These are phyloP conservation scores for Callimico goeldii DNA, from an alignment of 2,797 vertebrate species.

Conservation along the genomic window DNA sequence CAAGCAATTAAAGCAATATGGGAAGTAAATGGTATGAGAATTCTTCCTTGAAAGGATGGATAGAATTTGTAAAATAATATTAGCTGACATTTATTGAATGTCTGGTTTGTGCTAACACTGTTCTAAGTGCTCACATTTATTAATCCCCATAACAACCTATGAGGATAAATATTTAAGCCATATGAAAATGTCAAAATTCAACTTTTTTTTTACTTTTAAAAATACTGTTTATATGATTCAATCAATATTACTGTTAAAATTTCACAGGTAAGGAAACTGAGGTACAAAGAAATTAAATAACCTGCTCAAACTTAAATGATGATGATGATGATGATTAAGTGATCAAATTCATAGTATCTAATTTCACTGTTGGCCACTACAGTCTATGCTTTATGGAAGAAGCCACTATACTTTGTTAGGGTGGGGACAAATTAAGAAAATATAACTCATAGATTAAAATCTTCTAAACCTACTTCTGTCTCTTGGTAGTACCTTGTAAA, in stretches of 20 bases:
- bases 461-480: background rate
- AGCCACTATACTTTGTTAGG: background rate
- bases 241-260: background rate
- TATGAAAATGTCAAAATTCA: background rate
- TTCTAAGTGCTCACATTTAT: background rate
- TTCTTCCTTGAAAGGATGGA: background rate
- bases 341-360: background rate
- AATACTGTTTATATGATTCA: background rate
- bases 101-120: background rate
- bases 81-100: background rate
- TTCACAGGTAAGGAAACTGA: background rate
- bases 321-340: background rate
- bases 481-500: background rate
- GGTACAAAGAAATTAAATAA: background rate
- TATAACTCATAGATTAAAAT: background rate
- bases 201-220: background rate
- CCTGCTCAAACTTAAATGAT: background rate
- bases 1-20: background rate
- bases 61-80: background rate
- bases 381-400: background rate
- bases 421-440: background rate
- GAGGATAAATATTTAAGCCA: background rate
- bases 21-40: background rate
- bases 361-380: background rate
- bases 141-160: background rate